phyloP scores from a whole-genome alignment of 2,888 invertebrate species.

The Sturmia bella region DNA sequence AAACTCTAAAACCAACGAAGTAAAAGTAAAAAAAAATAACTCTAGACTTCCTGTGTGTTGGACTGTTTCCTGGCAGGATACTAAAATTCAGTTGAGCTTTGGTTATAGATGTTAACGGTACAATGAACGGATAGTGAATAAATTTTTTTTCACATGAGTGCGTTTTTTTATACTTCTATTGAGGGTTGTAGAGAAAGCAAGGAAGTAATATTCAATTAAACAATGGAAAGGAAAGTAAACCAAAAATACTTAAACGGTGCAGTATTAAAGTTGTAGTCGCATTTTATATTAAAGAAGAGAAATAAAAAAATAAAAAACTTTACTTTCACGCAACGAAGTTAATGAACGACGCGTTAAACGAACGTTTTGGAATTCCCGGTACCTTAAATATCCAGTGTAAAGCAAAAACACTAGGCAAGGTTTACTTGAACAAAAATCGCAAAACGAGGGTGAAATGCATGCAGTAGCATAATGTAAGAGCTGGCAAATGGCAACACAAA shows the following conservation, averaged over 20 bases:
- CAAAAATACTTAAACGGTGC: slow-evolving; percentile 20
- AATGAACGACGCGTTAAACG: slow-evolving; percentile 54
- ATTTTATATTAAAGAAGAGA: slow-evolving; percentile 10
- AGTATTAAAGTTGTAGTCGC: slow-evolving; percentile 45
- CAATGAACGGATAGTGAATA: slow-evolving; percentile 70
- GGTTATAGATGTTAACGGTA: slow-evolving; percentile 78
- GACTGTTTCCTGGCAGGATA: slow-evolving; percentile 73
- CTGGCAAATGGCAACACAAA: slow-evolving; percentile 6
- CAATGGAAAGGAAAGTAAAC: background rate
- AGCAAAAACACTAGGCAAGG: slow-evolving; percentile 1
- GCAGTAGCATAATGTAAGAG: slow-evolving; percentile 22
- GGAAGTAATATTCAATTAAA: slow-evolving; percentile 12
- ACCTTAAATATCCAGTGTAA: slow-evolving; percentile 51
- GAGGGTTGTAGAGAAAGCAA: slow-evolving; percentile 18
- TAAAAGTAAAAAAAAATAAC: slow-evolving; percentile 70
- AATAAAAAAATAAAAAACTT: slow-evolving; percentile 11
- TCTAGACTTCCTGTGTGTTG: slow-evolving; percentile 72
- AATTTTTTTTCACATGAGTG: slow-evolving; percentile 20
- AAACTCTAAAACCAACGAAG: slow-evolving; percentile 52
- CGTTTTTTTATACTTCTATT: slow-evolving; percentile 6
- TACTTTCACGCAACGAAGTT: slow-evolving; percentile 55
- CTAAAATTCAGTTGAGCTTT: slow-evolving; percentile 79
- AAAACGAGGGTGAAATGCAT: slow-evolving; percentile 46
- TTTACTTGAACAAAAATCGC: slow-evolving; percentile 26
- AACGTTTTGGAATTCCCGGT: slow-evolving; percentile 66